A percentile compares a stretch with the other conserved stretches of the same genome.
phyloP scores from a whole-genome alignment of 2,888 invertebrate species.

The Chalcis sispes region DNA sequence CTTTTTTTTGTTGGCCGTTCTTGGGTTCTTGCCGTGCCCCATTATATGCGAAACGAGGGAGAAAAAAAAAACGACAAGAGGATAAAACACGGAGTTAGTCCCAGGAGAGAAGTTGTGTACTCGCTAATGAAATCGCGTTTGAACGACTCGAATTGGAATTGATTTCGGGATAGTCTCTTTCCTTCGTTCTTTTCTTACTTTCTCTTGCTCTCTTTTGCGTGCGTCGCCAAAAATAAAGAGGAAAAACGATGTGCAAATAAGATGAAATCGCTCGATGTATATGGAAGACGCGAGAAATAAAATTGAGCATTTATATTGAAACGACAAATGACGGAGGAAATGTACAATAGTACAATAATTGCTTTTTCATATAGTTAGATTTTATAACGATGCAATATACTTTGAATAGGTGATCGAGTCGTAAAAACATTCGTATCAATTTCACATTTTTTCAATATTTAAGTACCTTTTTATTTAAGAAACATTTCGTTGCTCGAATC shows the following conservation, averaged over 20 bases:
- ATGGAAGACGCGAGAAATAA: background rate
- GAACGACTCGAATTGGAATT: slow-evolving; percentile 30
- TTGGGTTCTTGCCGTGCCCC: background rate
- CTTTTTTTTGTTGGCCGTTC: background rate
- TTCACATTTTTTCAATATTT: too few species aligned
- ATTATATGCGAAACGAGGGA: slow-evolving; percentile 50
- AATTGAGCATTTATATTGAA: background rate
- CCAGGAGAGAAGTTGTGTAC: slow-evolving; percentile 18
- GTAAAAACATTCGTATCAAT: too few species aligned
- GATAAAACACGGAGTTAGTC: slow-evolving; percentile 13
- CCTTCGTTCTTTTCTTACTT: too few species aligned
- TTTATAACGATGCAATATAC: too few species aligned
- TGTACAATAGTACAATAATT: too few species aligned
- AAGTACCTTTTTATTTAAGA: too few species aligned
- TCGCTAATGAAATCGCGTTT: slow-evolving; percentile 48
- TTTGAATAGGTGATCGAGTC: too few species aligned
- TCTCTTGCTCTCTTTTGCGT: background rate
- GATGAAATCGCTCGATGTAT: background rate
- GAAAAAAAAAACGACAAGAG: slow-evolving; percentile 16
- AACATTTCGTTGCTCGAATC: too few species aligned
- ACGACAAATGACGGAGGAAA: too few species aligned
- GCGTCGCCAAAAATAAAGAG: background rate
- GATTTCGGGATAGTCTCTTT: slow-evolving; percentile 37
- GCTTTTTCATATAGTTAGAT: too few species aligned
- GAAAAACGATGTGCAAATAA: slow-evolving; percentile 23